Percentiles rank a stretch among this genome's conserved stretches.
These are phyloP conservation scores for Crotalus viridis DNA, from an alignment of 2,113 vertebrate genomes.

Conservation along the genomic window DNA sequence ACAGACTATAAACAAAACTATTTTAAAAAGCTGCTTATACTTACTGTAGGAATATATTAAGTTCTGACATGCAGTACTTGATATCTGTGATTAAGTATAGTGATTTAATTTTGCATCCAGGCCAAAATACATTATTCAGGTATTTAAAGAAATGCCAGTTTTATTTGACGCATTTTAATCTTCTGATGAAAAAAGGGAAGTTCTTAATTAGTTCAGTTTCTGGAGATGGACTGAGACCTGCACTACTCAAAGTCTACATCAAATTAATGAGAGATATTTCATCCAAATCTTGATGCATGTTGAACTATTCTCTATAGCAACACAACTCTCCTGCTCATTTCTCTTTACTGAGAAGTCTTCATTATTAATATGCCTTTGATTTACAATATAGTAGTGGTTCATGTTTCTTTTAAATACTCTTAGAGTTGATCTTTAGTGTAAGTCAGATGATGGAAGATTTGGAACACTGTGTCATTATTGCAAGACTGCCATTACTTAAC, in stretches of 20 bases:
- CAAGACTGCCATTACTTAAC: not conserved
- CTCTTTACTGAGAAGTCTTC: not conserved
- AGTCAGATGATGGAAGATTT: not conserved
- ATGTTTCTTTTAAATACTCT: not conserved
- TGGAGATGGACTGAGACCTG: not conserved
- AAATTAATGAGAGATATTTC: not conserved
- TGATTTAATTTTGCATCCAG: not conserved
- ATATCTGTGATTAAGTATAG: not conserved
- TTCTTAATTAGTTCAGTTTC: not conserved
- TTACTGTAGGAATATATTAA: not conserved
- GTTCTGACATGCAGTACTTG: not conserved
- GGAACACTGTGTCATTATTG: not conserved
- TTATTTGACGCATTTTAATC: not conserved
- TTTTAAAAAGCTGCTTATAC: slow-evolving; percentile 2
- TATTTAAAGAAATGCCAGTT: not conserved
- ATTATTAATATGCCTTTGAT: not conserved
- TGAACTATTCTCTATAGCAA: not conserved
- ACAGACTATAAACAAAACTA: not conserved
- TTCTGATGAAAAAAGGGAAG: not conserved
- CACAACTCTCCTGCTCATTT: not conserved
- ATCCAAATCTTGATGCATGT: not conserved
- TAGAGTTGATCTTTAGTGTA: not conserved
- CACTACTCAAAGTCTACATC: not conserved
- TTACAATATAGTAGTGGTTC: not conserved
- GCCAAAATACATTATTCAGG: not conserved